Evolutionary conservation across 2,113 vertebrate genomes (phyloP).

Genomic region (Otocyon megalotis): DNA sequence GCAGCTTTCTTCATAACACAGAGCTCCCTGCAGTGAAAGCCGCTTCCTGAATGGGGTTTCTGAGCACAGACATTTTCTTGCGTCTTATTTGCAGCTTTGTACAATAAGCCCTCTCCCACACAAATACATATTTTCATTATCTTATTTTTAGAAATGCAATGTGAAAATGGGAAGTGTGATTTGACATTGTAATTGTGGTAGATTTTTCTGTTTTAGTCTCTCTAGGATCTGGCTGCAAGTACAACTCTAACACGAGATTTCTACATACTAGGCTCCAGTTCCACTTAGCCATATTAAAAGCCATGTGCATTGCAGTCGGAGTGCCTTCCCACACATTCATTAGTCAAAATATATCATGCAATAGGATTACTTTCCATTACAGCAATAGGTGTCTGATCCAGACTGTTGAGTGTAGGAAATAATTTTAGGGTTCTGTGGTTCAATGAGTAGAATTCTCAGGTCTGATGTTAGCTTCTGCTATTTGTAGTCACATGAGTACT

Average conservation of each 20-base stretch:
- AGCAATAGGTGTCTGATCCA: background rate
- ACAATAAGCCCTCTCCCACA: conserved; percentile 71
- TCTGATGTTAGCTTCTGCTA: background rate
- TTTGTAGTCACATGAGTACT: background rate
- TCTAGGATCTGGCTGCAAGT: conserved; percentile 72
- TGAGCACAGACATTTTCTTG: conserved; percentile 50
- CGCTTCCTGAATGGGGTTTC: conserved; percentile 58
- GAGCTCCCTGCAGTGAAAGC: conserved; percentile 64
- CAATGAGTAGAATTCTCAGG: background rate
- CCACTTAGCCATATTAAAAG: conserved; percentile 9
- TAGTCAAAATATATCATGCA: conserved; percentile 31
- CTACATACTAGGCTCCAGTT: background rate
- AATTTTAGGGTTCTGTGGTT: background rate
- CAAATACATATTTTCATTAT: conserved; percentile 79
- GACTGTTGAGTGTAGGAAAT: background rate
- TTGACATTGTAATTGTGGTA: conserved; percentile 74
- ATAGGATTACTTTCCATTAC: background rate
- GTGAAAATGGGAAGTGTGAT: conserved; percentile 67
- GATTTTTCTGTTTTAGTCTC: conserved; percentile 50
- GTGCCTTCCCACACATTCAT: conserved; percentile 41
- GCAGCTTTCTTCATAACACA: conserved; percentile 45
- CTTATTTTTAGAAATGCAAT: conserved; percentile 82
- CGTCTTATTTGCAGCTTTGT: conserved; percentile 59
- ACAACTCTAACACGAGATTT: conserved; percentile 22
- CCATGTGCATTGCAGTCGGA: background rate